phyloP scores from a whole-genome alignment of 2,797 vertebrate genomes.

The Darevskia nairensis region DNA sequence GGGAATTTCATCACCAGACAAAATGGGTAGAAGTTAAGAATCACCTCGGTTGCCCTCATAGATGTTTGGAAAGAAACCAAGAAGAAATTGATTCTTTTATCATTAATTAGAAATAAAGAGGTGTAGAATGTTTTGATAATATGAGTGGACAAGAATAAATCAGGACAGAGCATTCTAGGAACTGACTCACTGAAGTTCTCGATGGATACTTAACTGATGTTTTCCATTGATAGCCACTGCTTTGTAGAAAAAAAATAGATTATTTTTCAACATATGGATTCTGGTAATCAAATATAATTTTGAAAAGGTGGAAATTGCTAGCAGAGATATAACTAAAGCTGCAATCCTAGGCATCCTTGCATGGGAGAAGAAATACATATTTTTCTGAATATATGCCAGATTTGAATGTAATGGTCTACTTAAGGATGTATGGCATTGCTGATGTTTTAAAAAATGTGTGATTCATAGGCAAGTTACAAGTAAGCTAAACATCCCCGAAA shows the following conservation, averaged over 20 bases:
- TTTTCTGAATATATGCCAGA: too few relatives aligned
- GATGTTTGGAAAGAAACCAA: background rate
- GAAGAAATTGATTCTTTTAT: background rate
- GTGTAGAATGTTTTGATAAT: background rate
- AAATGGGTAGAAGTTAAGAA: background rate
- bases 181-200: background rate
- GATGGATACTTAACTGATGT: background rate
- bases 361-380: too few relatives aligned
- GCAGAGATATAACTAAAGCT: background rate
- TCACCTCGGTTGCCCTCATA: background rate
- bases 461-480: too few relatives aligned
- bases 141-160: background rate
- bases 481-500: background rate
- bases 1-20: background rate
- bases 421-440: too few relatives aligned
- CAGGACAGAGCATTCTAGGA: background rate
- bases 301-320: background rate
- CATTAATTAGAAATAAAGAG: background rate
- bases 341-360: too few relatives aligned
- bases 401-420: too few relatives aligned
- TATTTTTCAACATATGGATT: background rate
- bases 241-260: background rate
- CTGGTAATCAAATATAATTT: background rate
- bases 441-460: too few relatives aligned
- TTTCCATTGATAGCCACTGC: background rate